Base-by-base conservation (phyloP, 2,797 vertebrate genomes). In the Caiman crocodilus region DNA sequence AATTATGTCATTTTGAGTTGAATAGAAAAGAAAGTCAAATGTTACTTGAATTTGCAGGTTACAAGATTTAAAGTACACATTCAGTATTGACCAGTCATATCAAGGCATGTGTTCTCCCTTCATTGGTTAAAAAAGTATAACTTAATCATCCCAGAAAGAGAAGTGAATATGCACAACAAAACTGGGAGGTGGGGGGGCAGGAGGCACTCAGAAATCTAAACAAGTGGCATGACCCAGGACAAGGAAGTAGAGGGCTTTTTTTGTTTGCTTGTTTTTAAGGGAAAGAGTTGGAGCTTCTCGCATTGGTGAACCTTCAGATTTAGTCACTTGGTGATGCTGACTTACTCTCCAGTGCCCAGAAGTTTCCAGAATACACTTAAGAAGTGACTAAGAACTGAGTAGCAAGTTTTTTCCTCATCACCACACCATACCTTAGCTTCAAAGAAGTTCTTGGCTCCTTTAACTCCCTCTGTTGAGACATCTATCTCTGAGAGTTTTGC, bases 381-480 rank as follows among this genome's bases (percentile, higher is more conserved):
- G 50, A 17, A 10, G 17, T 9, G 26, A 75, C 25, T 65, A 30
- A 32, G 13, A 6, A 65, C 58, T 32, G 3, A 0, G 0, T 55
- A 67, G 26, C 64, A 59, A 76, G 26, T 5, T 86, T 79, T 88
- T 14, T 59, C 12, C 28, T 50, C 73, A 81, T 11, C 73, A 58
- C 61, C 28, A 87, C 65, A 57, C 67, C 97, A 90, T 97, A 99
- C 99, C 99, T 99, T 99, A 82, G 99, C 99, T 97, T 99, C 99
- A 94, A 99, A 99, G 97, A 99, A 99, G 96, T 99, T 98, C 94
- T 99, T 99, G 91, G 99, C 99, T 85, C 99, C 99, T 97, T 98
- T 98, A 87, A 99, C 99, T 1, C 99, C 99, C 94, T 99, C 99
- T 7, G 98, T 98, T 80, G 99, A 98, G 3, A 99, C 99, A 7